Evolutionary conservation across 2,113 vertebrate genomes (phyloP), one percentile per base, ranked within the genome.

Genomic region (Laticauda laticaudata): DNA sequence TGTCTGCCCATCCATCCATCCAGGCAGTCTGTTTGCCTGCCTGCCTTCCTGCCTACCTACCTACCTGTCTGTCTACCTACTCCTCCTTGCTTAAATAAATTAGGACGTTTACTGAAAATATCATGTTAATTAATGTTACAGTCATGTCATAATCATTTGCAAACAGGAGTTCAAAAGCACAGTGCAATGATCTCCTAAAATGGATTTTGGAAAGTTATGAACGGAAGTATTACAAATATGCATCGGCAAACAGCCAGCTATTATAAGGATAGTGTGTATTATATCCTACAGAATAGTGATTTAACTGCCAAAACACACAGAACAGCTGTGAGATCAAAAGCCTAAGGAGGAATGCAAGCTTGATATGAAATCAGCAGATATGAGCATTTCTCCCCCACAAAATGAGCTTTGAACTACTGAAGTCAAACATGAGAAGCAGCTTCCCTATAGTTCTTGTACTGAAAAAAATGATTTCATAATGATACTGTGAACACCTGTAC

Each of bases 11-110:
- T 45, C 4, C 45, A 45, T 45, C 4, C 45, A 45, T 45, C 45
- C 45, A 45, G 4, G 4, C 45, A 45, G 4, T 45, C 45, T 45
- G 45, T 45, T 4, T 45, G 4, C 5, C 5, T 45, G 45, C 45
- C 45, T 45, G 45, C 45, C 45, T 45, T 3, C 45, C 45, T 45
- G 4, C 45, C 45, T 45, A 4, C 45, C 45, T 45, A 45, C 45
- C 45, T 45, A 45, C 45, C 45, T 45, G 4, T 5, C 45, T 45
- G 45, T 45, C 64, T 92, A 88, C 94, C 94, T 81, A 3, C 93
- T 93, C 61, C 45, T 94, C 87, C 93, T 11, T 93, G n/a, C 92
- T 85, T 64, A 94, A 61, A 57, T 75, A 93, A 90, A 93, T 59
- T 45, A 69, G 92, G 91, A 96, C 39, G 51, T 75, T 64, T 81